A percentile compares a stretch with the other conserved stretches of the same genome.
These are phyloP conservation scores for Heteromurus nitidus DNA, from an alignment of 2,888 invertebrate species.

Conservation along the genomic window DNA sequence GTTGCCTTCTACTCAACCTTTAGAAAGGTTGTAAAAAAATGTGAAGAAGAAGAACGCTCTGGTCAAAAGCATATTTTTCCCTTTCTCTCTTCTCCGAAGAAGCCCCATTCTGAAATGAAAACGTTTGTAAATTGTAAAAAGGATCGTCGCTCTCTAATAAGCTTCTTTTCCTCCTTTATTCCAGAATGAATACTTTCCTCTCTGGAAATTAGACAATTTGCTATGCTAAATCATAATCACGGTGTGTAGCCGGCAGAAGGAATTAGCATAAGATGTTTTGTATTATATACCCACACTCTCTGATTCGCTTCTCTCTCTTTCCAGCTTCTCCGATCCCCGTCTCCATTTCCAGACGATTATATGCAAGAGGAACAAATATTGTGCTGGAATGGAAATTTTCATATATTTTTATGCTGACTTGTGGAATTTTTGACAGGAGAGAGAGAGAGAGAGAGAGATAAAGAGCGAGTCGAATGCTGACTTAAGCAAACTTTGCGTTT, in stretches of 20 bases:
- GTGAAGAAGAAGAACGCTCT: neutral
- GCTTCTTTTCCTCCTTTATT: slow-evolving; percentile 37
- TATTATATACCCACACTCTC: no score
- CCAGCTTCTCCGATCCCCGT: no score
- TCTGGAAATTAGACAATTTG: slow-evolving; percentile 4
- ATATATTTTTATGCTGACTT: slow-evolving; percentile 8
- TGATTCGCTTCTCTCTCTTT: no score
- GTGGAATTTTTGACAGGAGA: no score
- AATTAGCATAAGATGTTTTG: no score
- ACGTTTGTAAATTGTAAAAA: no score
- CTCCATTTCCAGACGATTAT: neutral
- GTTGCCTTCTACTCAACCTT: slow-evolving; percentile 53
- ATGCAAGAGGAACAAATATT: slow-evolving; percentile 10
- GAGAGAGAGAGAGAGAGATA: no score
- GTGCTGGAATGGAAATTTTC: neutral
- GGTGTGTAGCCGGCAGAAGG: slow-evolving; percentile 19
- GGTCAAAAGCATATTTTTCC: slow-evolving; percentile 29
- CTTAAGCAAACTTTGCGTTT: no score
- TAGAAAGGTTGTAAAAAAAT: slow-evolving; percentile 40
- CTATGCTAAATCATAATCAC: slow-evolving; percentile 11
- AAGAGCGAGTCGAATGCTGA: no score
- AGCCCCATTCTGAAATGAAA: no score
- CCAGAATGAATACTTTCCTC: slow-evolving; percentile 16
- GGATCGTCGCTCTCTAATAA: slow-evolving; percentile 67
- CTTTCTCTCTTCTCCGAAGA: slow-evolving; percentile 52